Conservation (phyloP, 2,888 invertebrate species). For the Smittia aterrima region DNA sequence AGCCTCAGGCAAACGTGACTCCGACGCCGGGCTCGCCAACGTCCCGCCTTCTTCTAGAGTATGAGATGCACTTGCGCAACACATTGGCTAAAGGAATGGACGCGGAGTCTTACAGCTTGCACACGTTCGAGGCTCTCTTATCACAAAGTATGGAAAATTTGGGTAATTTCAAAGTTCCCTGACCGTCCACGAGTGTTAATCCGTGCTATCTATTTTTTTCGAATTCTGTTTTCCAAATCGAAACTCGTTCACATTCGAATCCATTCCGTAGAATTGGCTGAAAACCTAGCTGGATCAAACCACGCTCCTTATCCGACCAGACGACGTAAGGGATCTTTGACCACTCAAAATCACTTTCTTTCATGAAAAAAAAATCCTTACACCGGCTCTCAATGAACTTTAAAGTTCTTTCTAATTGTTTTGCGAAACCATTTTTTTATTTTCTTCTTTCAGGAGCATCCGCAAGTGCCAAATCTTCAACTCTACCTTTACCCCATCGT, state of each 20-base stretch:
- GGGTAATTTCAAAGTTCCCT: constrained; percentile 58
- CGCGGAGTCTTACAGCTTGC: constrained; percentile 89
- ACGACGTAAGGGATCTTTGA: constrained; percentile 68
- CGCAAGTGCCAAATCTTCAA: constrained; percentile 78
- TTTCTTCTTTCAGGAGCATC: constrained; percentile 56
- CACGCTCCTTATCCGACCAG: constrained; percentile 82
- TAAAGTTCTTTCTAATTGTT: not conserved
- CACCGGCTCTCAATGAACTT: too few species aligned
- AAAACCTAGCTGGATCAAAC: constrained; percentile 79
- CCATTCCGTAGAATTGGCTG: constrained; percentile 70
- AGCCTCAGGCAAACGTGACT: constrained; percentile 67
- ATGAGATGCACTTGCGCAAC: constrained; percentile 90
- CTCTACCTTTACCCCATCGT: constrained; percentile 75
- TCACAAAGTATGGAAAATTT: constrained; percentile 95
- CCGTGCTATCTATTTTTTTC: constrained; percentile 24
- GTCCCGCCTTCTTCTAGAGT: constrained; percentile 80
- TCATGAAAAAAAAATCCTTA: not conserved
- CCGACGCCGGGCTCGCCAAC: constrained; percentile 82
- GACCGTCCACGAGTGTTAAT: constrained; percentile 41
- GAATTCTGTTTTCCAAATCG: constrained; percentile 42
- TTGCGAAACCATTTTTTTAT: not conserved
- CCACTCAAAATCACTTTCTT: constrained; percentile 27
- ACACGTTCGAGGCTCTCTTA: constrained; percentile 88
- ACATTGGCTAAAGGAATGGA: constrained; percentile 93
- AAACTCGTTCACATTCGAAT: not conserved